Percentiles rank a stretch among this genome's conserved stretches.
phyloP scores from a whole-genome alignment of 2,797 vertebrate genomes.

The Trematocara caparti region DNA sequence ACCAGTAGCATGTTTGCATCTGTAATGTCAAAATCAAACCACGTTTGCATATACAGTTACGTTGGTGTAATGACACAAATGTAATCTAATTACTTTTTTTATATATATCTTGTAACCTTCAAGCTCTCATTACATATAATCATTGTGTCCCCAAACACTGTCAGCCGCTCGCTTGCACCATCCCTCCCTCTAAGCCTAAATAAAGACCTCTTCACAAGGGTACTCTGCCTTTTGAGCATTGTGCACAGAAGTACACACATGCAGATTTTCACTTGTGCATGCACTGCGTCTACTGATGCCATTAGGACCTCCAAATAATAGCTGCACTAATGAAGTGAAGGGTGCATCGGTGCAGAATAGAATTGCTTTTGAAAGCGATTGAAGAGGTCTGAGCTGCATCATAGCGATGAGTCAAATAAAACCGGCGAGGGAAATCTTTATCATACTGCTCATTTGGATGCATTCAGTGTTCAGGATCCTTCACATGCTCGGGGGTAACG shows the following conservation, averaged over 20 bases:
- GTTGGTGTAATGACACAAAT: not conserved
- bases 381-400: conserved; percentile 22
- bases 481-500: not conserved
- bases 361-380: conserved; percentile 55
- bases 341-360: conserved; percentile 50
- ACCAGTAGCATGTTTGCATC: not conserved
- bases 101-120: conserved; percentile 23
- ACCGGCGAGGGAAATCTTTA: conserved; percentile 21
- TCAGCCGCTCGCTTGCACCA: not conserved
- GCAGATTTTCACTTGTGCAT: not conserved
- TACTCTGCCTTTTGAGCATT: not conserved
- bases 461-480: conserved; percentile 17
- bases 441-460: conserved; percentile 35
- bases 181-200: conserved; percentile 21
- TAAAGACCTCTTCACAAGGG: conserved; percentile 41
- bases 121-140: conserved; percentile 53
- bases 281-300: conserved; percentile 6
- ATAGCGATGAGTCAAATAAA: conserved; percentile 33
- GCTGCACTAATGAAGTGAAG: conserved; percentile 57
- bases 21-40: conserved; percentile 20
- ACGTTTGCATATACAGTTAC: conserved; percentile 11
- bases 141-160: not conserved
- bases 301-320: conserved; percentile 55
- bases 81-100: conserved; percentile 19
- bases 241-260: not conserved